Evolutionary conservation across 1,140 invertebrate genomes (phyloP).

Genomic region (Musca vetustissima): DNA sequence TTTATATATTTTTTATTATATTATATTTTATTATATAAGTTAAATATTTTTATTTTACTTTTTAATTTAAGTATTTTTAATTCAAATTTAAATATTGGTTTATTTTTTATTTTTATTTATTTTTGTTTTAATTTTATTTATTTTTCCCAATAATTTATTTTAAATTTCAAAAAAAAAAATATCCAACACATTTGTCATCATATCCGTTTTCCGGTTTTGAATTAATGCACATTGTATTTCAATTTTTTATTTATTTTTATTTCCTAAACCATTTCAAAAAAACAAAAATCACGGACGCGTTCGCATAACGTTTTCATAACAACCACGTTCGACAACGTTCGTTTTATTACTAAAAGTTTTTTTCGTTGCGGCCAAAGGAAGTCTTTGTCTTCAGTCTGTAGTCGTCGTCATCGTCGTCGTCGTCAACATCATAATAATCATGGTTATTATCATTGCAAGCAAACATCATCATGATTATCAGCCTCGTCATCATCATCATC

Average conservation of each 20-base stretch:
- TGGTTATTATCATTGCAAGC: neutral
- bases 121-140: no score
- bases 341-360: slow-evolving; percentile 22
- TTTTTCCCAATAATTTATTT: neutral
- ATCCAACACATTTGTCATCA: neutral
- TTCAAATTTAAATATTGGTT: no score
- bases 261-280: no score
- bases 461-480: no score
- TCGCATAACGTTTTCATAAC: slow-evolving; percentile 9
- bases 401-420: neutral
- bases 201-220: slow-evolving; percentile 8
- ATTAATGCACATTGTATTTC: neutral
- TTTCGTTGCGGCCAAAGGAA: slow-evolving; percentile 12
- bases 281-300: no score
- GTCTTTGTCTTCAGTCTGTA: neutral
- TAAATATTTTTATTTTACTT: neutral
- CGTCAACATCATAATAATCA: neutral
- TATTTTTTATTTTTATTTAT: no score
- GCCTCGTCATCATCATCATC: no score
- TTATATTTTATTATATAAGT: neutral
- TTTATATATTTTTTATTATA: neutral
- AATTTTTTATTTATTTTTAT: no score
- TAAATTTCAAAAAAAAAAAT: neutral
- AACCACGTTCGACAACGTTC: slow-evolving; percentile 23
- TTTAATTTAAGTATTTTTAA: no score